phyloP scores from a whole-genome alignment of 2,888 invertebrate genomes.

The Syrista parreyssii region DNA sequence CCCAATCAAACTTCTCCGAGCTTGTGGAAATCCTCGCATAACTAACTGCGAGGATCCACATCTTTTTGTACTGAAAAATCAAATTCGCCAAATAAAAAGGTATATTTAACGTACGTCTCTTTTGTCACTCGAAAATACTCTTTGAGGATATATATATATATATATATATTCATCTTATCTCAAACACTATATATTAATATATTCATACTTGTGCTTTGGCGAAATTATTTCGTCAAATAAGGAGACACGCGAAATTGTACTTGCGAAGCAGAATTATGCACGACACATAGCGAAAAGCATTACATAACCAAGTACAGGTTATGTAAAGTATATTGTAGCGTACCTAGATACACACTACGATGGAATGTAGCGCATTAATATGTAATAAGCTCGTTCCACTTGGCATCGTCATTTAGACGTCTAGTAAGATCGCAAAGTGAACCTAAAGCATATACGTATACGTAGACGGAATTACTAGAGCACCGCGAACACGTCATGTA shows the following conservation, averaged over 20 bases:
- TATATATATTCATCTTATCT: neutral
- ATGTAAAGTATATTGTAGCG: neutral
- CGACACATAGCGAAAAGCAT: neutral
- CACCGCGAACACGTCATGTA: neutral
- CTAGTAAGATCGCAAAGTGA: neutral
- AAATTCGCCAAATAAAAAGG: neutral
- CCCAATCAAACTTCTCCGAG: slow-evolving; percentile 46
- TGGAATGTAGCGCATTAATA: neutral
- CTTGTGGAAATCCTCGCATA: slow-evolving; percentile 35
- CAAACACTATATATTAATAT: neutral
- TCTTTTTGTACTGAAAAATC: neutral
- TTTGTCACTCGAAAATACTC: neutral
- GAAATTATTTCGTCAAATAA: neutral
- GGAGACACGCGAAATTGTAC: neutral
- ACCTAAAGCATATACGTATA: neutral
- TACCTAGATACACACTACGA: neutral
- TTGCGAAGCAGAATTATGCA: neutral
- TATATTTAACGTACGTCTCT: neutral
- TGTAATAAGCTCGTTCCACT: neutral
- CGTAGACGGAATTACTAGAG: neutral
- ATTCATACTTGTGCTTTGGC: neutral
- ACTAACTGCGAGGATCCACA: neutral
- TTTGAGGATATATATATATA: neutral
- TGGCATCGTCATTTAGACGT: neutral
- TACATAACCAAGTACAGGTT: neutral